Percentiles rank a stretch among this genome's conserved stretches.
Conservation (phyloP, 2,888 invertebrate species). For the Polydrusus tereticollis region DNA sequence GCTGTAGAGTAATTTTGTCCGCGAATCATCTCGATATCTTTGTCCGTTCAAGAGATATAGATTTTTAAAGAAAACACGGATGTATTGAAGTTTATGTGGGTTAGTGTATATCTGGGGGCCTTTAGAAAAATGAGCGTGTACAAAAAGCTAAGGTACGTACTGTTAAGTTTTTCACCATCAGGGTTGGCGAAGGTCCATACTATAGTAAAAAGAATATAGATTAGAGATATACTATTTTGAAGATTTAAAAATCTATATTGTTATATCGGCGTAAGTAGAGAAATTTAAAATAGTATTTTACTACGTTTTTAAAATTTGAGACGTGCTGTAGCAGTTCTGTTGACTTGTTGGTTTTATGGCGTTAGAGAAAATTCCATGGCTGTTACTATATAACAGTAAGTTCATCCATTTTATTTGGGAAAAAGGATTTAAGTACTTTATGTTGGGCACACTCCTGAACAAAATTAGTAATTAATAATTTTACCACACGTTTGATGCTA, state of each 20-base stretch:
- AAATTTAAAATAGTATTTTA: neutral
- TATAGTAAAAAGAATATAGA: conserved; percentile 38
- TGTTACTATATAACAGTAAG: too few species aligned
- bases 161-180: conserved; percentile 44
- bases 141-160: conserved; percentile 34
- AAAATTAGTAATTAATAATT: too few species aligned
- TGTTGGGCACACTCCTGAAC: too few species aligned
- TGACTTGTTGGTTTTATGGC: conserved; percentile 10
- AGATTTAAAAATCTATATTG: conserved; percentile 24
- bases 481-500: too few species aligned
- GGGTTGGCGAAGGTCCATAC: conserved; percentile 55
- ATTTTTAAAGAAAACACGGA: too few species aligned
- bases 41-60: too few species aligned
- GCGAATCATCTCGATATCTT: too few species aligned
- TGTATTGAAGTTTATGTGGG: too few species aligned
- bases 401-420: too few species aligned
- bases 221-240: conserved; percentile 36
- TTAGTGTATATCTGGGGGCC: conserved; percentile 33
- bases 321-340: neutral
- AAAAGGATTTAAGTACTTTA: too few species aligned
- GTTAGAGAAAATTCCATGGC: neutral
- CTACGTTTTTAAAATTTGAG: conserved; percentile 5
- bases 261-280: conserved; percentile 9
- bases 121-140: conserved; percentile 42
- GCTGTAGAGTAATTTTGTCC: too few species aligned